Evolutionary conservation across 23 tunicate genomes (phyloP).

Genomic region (Clavelina lepadiformis): DNA sequence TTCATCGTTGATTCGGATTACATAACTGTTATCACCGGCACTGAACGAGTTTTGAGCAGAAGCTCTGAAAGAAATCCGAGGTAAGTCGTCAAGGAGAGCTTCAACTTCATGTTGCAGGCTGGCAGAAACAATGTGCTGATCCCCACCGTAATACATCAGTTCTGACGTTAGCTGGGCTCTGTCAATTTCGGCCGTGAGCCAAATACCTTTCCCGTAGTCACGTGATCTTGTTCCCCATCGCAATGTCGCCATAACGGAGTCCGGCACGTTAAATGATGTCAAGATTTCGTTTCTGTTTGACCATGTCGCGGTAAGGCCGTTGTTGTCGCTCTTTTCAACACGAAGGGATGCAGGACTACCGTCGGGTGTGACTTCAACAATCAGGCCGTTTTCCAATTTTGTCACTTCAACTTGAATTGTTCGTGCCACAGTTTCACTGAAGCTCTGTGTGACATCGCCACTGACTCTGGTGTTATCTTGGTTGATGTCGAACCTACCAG

Average conservation of each 20-base stretch:
- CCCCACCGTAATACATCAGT: constrained; percentile 2
- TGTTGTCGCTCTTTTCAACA: neutral
- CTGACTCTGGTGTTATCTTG: neutral
- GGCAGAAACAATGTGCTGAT: neutral
- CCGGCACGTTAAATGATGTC: constrained; percentile 5
- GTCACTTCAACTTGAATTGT: neutral
- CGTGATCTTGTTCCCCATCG: constrained; percentile 15
- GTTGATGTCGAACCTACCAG: neutral
- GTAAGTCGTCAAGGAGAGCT: neutral
- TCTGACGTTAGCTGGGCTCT: constrained; percentile 2
- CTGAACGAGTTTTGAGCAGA: too few species aligned
- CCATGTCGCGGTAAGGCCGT: neutral
- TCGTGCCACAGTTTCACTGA: constrained; percentile 1
- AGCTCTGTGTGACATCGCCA: constrained; percentile 16
- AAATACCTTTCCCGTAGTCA: constrained; percentile 18
- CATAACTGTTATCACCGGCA: too few species aligned
- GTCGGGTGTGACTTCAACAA: neutral
- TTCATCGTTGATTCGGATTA: too few species aligned
- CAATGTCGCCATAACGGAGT: constrained; percentile 11
- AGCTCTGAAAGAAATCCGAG: too few species aligned
- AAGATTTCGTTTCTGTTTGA: constrained; percentile 3
- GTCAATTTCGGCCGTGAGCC: constrained; percentile 12
- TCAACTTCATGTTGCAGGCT: constrained; percentile 7
- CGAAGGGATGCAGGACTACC: constrained; percentile 4
- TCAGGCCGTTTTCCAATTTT: constrained; percentile 1